Evolutionary conservation across 2,888 invertebrate genomes (phyloP).

Genomic region (Petrolisthes manimaculis): DNA sequence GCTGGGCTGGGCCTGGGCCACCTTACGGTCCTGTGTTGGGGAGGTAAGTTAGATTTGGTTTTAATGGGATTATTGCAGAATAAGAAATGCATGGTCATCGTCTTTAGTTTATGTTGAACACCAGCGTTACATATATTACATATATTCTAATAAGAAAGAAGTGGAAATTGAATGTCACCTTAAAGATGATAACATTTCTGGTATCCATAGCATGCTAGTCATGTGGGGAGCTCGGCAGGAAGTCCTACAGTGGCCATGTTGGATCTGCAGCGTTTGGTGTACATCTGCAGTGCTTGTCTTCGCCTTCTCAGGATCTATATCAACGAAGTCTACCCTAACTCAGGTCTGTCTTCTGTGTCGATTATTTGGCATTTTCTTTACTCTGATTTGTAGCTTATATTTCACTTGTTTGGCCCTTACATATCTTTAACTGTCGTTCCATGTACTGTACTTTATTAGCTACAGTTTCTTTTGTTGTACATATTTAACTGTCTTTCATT

Average conservation of each 20-base stretch:
- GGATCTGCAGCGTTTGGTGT: conserved; percentile 87
- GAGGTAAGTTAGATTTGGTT: conserved; percentile 70
- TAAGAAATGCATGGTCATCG: too few relatives aligned
- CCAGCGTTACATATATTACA: too few relatives aligned
- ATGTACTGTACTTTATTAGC: too few relatives aligned
- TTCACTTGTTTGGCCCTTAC: too few relatives aligned
- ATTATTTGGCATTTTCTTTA: too few relatives aligned
- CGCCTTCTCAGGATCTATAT: conserved; percentile 86
- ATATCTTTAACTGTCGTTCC: too few relatives aligned
- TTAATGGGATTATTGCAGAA: too few relatives aligned
- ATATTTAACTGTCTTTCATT: too few relatives aligned
- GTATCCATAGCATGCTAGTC: conserved; percentile 42
- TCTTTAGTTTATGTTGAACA: too few relatives aligned
- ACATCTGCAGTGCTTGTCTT: conserved; percentile 86
- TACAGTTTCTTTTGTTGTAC: too few relatives aligned
- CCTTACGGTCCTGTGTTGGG: conserved; percentile 81
- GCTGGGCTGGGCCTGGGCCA: conserved; percentile 93
- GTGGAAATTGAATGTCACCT: not conserved
- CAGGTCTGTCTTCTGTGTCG: conserved; percentile 70
- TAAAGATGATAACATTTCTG: not conserved
- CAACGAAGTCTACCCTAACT: conserved; percentile 91
- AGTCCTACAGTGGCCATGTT: conserved; percentile 70
- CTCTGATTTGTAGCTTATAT: too few relatives aligned
- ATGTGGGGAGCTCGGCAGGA: conserved; percentile 31
- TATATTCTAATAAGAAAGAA: not conserved